Base-by-base conservation (phyloP, 2,888 invertebrate species). In the Meteorus colon region DNA sequence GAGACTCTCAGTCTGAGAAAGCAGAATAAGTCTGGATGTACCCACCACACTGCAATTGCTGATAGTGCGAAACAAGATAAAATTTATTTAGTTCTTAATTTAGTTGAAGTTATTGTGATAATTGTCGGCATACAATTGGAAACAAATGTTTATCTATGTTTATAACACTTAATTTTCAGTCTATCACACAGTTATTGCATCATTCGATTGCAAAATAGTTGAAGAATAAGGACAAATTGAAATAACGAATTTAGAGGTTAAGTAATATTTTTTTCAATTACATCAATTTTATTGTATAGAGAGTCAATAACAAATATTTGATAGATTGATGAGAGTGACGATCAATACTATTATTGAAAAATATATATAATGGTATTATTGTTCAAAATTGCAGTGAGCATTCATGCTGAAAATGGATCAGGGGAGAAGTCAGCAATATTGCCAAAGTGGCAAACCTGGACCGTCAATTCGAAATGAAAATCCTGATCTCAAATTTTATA, bases 401-500 rank as follows among this genome's bases (percentile, higher is more conserved):
- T 48, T 19, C 1, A 55, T 66, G 24, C 51, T 62, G 12, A 51
- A 55, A 41, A 76, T 76, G 73, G 73, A 63, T 63, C 68, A 69
- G 68, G n/a, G 37, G 3, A 19, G 8, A 45, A 29, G n/a, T 73
- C 12, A 34, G 29, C n/a, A 37, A 66, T 34, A 34, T 6, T 14
- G 16, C 27, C 31, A 2, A n/a, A 29, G 24, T 66, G 24, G 4
- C 8, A 10, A 48, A 34, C 24, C 51, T 37, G 60, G 37, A 19
- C 34, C 59, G 2, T 14, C 37, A 45, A 12, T 45, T 41, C 29
- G 19, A 65, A 74, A 69, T 0, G 68, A 68, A 14, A 80, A 82
- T 29, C 76, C 77, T 48, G 82, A 82, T 62, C 69, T 85, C 27
- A 59, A 73, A n/a, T 83, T 80, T 29, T 87, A 82, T 37, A 79